Percentiles rank a stretch among this genome's conserved stretches.
Conservation (phyloP, 2,113 vertebrate species). For the human region GRCh38 chr13:35440001-35440500, state of each 20-base stretch:
- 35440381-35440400: not conserved
- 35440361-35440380: not conserved
- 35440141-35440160: too few species aligned
- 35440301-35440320: not conserved
- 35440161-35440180: not conserved
- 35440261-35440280: not conserved
- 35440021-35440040: too few species aligned
- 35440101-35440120: too few species aligned
- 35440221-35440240: not conserved
- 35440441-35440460: not conserved
- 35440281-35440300: not conserved
- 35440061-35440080: too few species aligned
- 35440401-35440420: not conserved
- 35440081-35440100: too few species aligned
- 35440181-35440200: not conserved
- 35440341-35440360: not conserved
- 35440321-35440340: not conserved
- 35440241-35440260: not conserved
- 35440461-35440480: not conserved
- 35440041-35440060: too few species aligned
- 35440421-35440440: not conserved
- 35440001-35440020: too few species aligned
- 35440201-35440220: not conserved
- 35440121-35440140: too few species aligned
- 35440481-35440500: not conserved